These are phyloP conservation scores for Dryocosmus kuriphilus DNA, from an alignment of 2,888 invertebrate species.

Conservation along the genomic window DNA sequence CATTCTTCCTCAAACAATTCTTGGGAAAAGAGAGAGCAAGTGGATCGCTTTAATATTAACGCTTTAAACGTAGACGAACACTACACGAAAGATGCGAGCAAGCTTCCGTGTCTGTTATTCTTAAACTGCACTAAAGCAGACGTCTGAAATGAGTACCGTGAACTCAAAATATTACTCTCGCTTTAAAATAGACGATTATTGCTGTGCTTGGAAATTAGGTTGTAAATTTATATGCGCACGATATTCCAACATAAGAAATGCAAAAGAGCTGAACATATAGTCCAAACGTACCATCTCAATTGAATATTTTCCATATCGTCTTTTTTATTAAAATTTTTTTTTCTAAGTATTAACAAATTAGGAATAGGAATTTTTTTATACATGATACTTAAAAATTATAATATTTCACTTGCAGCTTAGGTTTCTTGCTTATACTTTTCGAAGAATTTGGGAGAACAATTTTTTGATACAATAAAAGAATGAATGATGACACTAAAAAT, in stretches of 20 bases:
- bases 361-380: fast-evolving
- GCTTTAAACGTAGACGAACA: slow-evolving; percentile 12
- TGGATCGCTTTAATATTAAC: slow-evolving; percentile 35
- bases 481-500: too few species aligned
- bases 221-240: background rate
- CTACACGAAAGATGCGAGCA: slow-evolving; percentile 26
- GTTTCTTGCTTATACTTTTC: too few species aligned
- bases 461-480: too few species aligned
- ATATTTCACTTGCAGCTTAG: too few species aligned
- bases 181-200: slow-evolving; percentile 26
- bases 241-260: background rate
- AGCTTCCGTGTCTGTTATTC: slow-evolving; percentile 37
- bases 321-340: too few species aligned
- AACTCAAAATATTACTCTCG: slow-evolving; percentile 23
- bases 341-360: too few species aligned
- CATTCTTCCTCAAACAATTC: slow-evolving; percentile 32
- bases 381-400: too few species aligned
- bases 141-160: slow-evolving; percentile 14
- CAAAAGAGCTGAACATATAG: background rate
- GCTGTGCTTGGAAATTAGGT: slow-evolving; percentile 3
- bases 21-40: slow-evolving; percentile 14
- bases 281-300: too few species aligned
- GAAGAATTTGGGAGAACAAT: too few species aligned
- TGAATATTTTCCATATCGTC: too few species aligned
- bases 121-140: slow-evolving; percentile 25